A percentile compares a stretch with the other conserved stretches of the same genome.
phyloP scores from a whole-genome alignment of 2,797 vertebrate genomes.

The Premnoplex brunnescens region DNA sequence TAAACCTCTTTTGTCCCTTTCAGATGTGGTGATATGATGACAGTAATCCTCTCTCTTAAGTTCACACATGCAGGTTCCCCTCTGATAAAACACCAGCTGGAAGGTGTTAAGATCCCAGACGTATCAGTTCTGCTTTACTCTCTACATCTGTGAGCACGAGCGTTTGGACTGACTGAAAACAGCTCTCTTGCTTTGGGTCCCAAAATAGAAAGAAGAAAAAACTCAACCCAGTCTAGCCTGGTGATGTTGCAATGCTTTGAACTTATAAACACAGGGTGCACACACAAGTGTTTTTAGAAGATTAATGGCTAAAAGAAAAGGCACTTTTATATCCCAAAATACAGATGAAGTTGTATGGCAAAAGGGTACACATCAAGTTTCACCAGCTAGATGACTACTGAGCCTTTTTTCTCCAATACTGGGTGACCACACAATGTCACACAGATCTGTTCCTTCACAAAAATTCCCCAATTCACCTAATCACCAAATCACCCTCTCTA shows the following conservation, averaged over 20 bases:
- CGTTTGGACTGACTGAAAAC: background rate
- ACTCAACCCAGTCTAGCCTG: background rate
- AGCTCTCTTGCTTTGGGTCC: background rate
- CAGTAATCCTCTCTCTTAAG: background rate
- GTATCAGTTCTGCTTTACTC: slow-evolving; percentile 18
- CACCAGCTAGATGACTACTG: background rate
- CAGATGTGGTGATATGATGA: background rate
- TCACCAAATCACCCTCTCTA: background rate
- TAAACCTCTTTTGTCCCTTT: slow-evolving; percentile 6
- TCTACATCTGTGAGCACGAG: background rate
- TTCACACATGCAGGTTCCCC: background rate
- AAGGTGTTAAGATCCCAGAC: slow-evolving; percentile 4
- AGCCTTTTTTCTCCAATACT: background rate
- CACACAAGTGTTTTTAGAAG: background rate
- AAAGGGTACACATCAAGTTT: background rate
- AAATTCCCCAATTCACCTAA: background rate
- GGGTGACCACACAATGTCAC: background rate
- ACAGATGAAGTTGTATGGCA: background rate
- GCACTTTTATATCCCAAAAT: background rate
- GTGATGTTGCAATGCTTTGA: slow-evolving; percentile 17
- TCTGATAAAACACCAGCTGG: background rate
- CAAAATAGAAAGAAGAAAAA: slow-evolving; percentile 39
- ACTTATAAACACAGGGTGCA: background rate
- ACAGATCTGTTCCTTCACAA: background rate
- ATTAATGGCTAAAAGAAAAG: background rate